Evolutionary conservation across 2,888 invertebrate genomes (phyloP).

Genomic region (Machimus rusticus): DNA sequence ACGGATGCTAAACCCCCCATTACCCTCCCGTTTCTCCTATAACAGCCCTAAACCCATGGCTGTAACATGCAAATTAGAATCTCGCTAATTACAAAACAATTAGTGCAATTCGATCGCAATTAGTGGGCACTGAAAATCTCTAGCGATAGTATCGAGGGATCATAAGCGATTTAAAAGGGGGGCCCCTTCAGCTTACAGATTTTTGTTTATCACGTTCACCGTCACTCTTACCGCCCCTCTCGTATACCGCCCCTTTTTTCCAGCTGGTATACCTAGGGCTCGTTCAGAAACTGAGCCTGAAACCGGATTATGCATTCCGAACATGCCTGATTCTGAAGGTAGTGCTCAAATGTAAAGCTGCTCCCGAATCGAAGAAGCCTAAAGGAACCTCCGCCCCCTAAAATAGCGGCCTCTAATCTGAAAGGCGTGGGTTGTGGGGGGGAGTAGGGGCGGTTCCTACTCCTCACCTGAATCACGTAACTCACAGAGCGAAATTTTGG

Average conservation of each 20-base stretch:
- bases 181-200: not conserved
- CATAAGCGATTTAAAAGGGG: not conserved
- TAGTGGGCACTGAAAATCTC: not conserved
- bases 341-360: not conserved
- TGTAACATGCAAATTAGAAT: conserved; percentile 1
- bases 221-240: not conserved
- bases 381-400: not conserved
- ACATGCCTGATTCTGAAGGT: not conserved
- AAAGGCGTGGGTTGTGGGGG: not conserved
- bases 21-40: not conserved
- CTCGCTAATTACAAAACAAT: conserved; percentile 4
- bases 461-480: conserved; percentile 7
- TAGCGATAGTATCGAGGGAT: not conserved
- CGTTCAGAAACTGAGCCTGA: not conserved
- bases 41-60: not conserved
- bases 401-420: not conserved
- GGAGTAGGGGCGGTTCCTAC: not conserved
- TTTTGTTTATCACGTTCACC: not conserved
- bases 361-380: not conserved
- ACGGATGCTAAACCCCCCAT: not conserved
- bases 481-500: conserved; percentile 15
- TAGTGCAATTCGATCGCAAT: conserved; percentile 15
- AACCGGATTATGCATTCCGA: not conserved
- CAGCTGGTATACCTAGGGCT: not conserved
- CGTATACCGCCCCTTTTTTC: not conserved